Evolutionary conservation across 2,113 vertebrate genomes (phyloP), one percentile per base, ranked within the genome.

Genomic region (Microcebus murinus): DNA sequence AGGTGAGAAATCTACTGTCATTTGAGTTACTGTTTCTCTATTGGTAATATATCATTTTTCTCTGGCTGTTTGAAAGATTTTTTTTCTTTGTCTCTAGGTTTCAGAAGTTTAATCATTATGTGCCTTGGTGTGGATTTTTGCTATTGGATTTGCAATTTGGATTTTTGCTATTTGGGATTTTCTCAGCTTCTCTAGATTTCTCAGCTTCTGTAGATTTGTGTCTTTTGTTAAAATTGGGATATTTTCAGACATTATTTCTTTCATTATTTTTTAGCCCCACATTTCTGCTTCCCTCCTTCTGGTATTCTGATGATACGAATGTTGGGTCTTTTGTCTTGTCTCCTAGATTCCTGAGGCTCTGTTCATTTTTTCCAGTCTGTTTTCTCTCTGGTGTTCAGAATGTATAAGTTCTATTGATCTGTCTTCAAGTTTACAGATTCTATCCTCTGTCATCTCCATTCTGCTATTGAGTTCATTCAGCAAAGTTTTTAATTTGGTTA

Each of bases 11-110:
- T 36, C n/a, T 25, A 23, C 68, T 71, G 8, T n/a, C 48, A 10
- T 36, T 70, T 18, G 27, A 70, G 17, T 59, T 63, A 27, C 29
- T 74, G 57, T 71, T 29, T 17, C 61, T 93, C 20, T 74, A 1
- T 50, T n/a, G 31, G 10, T 52, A 21, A 52, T 15, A 2, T 10
- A 13, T 48, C 4, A 9, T 57, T 73, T 95, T n/a, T n/a, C 18
- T 89, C 18, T 59, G 52, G 36, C 34, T 57, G 9, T 17, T 65
- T 42, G 25, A 17, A 61, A 59, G n/a, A 76, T 76, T 74, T 45
- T 87, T 86, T 67, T 79, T 83, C 57, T 91, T 85, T 88, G 63
- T 50, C 39, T 85, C 63, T 36, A 45, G 67, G 70, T 68, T 91
- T 95, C 61, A 86, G 87, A 91, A 55, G 36, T 82, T 42, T 52